Evolutionary conservation across 2,113 vertebrate genomes (phyloP), one percentile per base, ranked within the genome.

Genomic region (Rhynchomys soricoides): DNA sequence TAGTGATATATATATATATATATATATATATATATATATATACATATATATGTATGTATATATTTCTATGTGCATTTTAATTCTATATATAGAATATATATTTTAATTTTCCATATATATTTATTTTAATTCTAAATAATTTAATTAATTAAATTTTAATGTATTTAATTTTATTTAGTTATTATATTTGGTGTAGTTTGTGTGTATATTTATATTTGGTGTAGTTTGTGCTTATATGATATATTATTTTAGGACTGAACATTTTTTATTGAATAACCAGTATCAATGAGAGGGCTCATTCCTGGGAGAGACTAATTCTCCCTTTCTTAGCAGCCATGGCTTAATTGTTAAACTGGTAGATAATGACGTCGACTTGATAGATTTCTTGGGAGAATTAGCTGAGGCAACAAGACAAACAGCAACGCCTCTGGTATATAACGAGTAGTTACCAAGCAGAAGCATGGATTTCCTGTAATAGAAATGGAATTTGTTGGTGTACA

Each of bases 331-430:
- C 29, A 37, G 50, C 37, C 50, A 55, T 79, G 75, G 50, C 50
- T 22, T 92, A 34, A 37, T 88, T 90, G 90, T 92, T 93, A 94
- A 95, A 87, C 16, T 94, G 70, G 57, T 59, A 29, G 34, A 40
- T 55, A 87, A 89, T 31, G 19, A 79, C 16, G 50, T 31, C 19
- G 66, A 22, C n/a, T 70, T 89, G 86, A 96, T 10, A 92, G 12
- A 12, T 5, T 77, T 86, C 37, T 95, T 81, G 0, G 31, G 52
- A 88, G 34, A 40, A 73, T 66, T 62, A 31, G 55, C 31, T 78
- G 91, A 82, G 45, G 19, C 45, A 59, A 57, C 16, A 4, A 24
- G 0, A 4, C 40, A 55, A 77, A 74, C n/a, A 77, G 48, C 0
- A 2, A 70, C 15, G 45, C 24, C 91, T 93, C 78, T 83, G 87